A percentile compares a stretch with the other conserved stretches of the same genome.
Conservation (phyloP, 2,113 vertebrate genomes). For the Thymallus thymallus region DNA sequence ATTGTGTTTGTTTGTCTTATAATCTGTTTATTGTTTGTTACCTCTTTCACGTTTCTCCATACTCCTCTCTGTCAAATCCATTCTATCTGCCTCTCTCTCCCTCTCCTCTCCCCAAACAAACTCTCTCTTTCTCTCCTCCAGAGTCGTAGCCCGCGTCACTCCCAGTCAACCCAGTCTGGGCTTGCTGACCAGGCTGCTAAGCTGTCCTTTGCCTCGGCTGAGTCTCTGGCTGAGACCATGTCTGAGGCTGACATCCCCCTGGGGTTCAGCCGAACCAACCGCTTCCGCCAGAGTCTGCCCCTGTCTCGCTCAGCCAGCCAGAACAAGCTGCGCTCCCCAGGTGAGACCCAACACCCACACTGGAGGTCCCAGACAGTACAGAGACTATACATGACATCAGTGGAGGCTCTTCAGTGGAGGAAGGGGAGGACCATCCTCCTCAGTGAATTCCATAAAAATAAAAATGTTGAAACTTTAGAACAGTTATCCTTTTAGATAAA, state of each 20-base stretch:
- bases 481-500: no score
- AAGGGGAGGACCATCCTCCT: no score
- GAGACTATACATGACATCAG: no score
- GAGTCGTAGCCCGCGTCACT: slow-evolving; percentile 93
- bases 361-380: neutral
- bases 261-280: slow-evolving; percentile 96
- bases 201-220: slow-evolving; percentile 94
- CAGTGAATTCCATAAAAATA: no score
- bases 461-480: no score
- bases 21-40: slow-evolving; percentile 44
- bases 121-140: slow-evolving; percentile 47
- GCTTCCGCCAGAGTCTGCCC: slow-evolving; percentile 95
- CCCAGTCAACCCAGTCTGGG: slow-evolving; percentile 94
- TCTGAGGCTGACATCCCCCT: slow-evolving; percentile 95
- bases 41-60: slow-evolving; percentile 35
- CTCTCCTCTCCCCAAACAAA: neutral
- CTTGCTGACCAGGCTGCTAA: slow-evolving; percentile 95
- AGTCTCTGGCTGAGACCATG: slow-evolving; percentile 94
- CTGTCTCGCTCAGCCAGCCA: slow-evolving; percentile 95
- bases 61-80: slow-evolving; percentile 40
- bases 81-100: slow-evolving; percentile 40
- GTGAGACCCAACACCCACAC: slow-evolving; percentile 60
- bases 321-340: slow-evolving; percentile 95
- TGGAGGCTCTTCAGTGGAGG: no score
- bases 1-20: slow-evolving; percentile 31